Conservation (phyloP, 2,888 invertebrate species). For the Lampropteryx suffumata region DNA sequence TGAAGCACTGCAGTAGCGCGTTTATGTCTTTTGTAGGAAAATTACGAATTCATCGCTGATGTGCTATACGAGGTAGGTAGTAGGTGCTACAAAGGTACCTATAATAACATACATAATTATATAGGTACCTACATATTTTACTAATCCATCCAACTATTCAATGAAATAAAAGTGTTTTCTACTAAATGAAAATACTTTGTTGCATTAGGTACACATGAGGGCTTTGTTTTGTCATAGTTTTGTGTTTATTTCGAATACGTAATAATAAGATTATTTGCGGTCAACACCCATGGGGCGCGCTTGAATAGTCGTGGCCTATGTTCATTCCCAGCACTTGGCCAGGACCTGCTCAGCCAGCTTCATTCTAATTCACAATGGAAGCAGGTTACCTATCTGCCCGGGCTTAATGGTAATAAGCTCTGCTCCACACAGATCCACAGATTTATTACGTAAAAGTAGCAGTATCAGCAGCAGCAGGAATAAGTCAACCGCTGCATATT, state of each 20-base stretch:
- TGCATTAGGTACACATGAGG: too few species aligned
- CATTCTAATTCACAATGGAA: background rate
- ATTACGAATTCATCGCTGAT: background rate
- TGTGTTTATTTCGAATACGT: background rate
- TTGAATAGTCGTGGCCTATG: slow-evolving; percentile 13
- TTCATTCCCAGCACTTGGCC: slow-evolving; percentile 1
- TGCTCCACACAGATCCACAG: too few species aligned
- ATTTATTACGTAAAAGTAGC: too few species aligned
- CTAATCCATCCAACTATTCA: too few species aligned
- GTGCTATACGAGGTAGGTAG: background rate
- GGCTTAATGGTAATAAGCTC: background rate
- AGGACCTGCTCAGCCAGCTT: slow-evolving; percentile 8
- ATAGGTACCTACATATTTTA: too few species aligned
- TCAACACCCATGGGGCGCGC: slow-evolving; percentile 19
- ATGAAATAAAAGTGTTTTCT: too few species aligned
- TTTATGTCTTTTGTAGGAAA: slow-evolving; percentile 16
- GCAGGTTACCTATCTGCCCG: background rate
- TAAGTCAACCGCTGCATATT: background rate
- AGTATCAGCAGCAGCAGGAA: too few species aligned
- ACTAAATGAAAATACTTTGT: too few species aligned
- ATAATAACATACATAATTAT: too few species aligned
- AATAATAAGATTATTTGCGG: background rate
- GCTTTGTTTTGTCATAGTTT: background rate
- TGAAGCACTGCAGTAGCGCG: slow-evolving; percentile 12
- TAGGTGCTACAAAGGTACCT: too few species aligned